Conservation (phyloP, 1,140 invertebrate genomes). For the Zaprionus taronus region DNA sequence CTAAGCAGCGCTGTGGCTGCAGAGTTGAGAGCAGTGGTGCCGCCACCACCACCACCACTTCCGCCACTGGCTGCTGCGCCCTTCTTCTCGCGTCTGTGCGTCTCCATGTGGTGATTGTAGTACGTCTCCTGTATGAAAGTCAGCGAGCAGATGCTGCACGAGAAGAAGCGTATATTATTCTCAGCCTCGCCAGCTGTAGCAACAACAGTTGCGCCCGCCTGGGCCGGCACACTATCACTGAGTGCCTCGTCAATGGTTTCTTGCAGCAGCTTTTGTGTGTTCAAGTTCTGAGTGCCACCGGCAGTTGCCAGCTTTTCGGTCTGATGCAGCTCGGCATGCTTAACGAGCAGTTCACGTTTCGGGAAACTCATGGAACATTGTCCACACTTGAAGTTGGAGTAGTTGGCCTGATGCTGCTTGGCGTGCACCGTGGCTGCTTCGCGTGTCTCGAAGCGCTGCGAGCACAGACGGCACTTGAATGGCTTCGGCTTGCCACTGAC, state of each 20-base stretch:
- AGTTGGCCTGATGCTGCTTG: constrained; percentile 82
- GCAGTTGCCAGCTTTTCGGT: constrained; percentile 17
- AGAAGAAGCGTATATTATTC: constrained; percentile 83
- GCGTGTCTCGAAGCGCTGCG: constrained; percentile 80
- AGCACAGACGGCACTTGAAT: constrained; percentile 83
- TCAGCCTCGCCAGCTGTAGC: constrained; percentile 54
- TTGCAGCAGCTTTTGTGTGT: constrained; percentile 82
- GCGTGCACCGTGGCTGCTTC: constrained; percentile 82
- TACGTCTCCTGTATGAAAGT: constrained; percentile 84
- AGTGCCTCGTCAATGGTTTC: constrained; percentile 84
- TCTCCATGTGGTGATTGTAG: constrained; percentile 84
- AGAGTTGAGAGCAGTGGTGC: constrained; percentile 58
- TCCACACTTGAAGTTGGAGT: constrained; percentile 83
- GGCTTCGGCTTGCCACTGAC: constrained; percentile 76
- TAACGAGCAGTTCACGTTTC: constrained; percentile 77
- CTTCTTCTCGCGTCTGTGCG: constrained; percentile 79
- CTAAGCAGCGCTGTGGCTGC: constrained; percentile 73
- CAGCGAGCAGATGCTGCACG: constrained; percentile 83
- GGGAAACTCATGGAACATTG: constrained; percentile 81
- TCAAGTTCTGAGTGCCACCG: constrained; percentile 61
- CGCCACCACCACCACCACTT: constrained; percentile 36
- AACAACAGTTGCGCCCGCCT: constrained; percentile 52
- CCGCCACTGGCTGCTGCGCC: constrained; percentile 30
- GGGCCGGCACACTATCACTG: constrained; percentile 67
- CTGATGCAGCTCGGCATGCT: constrained; percentile 82